These are phyloP conservation scores for Ceratitis capitata DNA, from an alignment of 1,140 invertebrate species.

Conservation along the genomic window DNA sequence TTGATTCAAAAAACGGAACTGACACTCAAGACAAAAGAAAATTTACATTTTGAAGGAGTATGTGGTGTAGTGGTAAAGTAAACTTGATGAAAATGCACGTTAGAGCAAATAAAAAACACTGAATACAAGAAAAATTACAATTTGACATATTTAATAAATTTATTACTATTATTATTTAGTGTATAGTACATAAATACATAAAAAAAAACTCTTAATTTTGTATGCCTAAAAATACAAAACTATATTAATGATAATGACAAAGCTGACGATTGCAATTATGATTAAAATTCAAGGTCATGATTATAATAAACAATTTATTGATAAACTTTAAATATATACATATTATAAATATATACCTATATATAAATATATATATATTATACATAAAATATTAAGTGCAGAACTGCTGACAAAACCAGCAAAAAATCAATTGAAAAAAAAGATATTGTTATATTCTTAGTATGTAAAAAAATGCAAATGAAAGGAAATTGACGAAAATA, in stretches of 20 bases:
- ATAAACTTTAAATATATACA: constrained; percentile 25
- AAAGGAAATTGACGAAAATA: constrained; percentile 24
- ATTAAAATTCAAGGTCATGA: not conserved
- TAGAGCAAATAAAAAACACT: not conserved
- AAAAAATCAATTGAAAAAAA: constrained; percentile 63
- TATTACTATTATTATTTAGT: constrained; percentile 34
- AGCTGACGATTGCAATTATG: constrained; percentile 19
- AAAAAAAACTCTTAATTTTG: not conserved
- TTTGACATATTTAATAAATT: constrained; percentile 9
- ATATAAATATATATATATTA: not conserved
- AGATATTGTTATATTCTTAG: constrained; percentile 63
- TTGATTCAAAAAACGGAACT: not conserved
- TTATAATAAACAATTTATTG: constrained; percentile 25
- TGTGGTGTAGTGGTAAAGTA: not conserved
- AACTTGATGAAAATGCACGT: constrained; percentile 16
- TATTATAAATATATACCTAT: constrained; percentile 36
- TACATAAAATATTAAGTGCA: constrained; percentile 53
- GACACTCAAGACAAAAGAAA: too few species aligned
- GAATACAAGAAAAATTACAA: not conserved
- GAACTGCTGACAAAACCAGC: constrained; percentile 64
- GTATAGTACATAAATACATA: constrained; percentile 19
- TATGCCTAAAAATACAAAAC: not conserved
- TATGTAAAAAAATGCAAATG: constrained; percentile 41
- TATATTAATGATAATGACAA: not conserved
- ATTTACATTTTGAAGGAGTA: not conserved